Percentiles rank a stretch among this genome's conserved stretches.
Evolutionary conservation across 2,797 vertebrate species (phyloP).

Genomic region (Delichon dasypus): DNA sequence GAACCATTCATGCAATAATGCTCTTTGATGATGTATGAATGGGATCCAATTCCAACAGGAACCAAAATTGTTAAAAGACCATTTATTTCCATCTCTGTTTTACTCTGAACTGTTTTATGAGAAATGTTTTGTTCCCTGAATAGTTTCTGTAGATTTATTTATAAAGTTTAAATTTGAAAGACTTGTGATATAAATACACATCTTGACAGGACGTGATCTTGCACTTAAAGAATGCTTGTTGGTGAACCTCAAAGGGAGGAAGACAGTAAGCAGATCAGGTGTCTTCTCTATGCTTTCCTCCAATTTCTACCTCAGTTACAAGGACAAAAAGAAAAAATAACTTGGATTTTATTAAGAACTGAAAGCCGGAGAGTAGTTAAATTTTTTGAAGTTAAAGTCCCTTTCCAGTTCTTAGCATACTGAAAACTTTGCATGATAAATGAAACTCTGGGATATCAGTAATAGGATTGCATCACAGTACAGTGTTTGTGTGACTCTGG

Average conservation of each 20-base stretch:
- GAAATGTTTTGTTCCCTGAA: background rate
- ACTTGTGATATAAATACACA: background rate
- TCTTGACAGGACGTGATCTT: background rate
- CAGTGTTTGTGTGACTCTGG: fast-evolving
- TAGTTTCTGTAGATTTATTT: background rate
- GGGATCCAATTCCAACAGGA: background rate
- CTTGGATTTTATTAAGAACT: background rate
- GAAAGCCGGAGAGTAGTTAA: background rate
- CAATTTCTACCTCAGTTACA: background rate
- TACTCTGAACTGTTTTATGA: background rate
- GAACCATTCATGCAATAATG: background rate
- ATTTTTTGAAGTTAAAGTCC: background rate
- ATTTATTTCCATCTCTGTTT: background rate
- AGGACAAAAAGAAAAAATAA: background rate
- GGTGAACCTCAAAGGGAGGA: background rate
- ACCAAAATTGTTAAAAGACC: background rate
- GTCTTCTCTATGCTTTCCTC: background rate
- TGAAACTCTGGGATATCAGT: background rate
- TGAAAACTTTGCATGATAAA: background rate
- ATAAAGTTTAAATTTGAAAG: background rate
- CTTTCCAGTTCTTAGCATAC: background rate
- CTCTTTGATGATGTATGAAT: background rate
- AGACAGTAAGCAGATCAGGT: background rate
- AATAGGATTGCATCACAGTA: background rate
- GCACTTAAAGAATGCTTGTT: background rate